Evolutionary conservation across 2,113 vertebrate genomes (phyloP).

Genomic region (Naja naja): DNA sequence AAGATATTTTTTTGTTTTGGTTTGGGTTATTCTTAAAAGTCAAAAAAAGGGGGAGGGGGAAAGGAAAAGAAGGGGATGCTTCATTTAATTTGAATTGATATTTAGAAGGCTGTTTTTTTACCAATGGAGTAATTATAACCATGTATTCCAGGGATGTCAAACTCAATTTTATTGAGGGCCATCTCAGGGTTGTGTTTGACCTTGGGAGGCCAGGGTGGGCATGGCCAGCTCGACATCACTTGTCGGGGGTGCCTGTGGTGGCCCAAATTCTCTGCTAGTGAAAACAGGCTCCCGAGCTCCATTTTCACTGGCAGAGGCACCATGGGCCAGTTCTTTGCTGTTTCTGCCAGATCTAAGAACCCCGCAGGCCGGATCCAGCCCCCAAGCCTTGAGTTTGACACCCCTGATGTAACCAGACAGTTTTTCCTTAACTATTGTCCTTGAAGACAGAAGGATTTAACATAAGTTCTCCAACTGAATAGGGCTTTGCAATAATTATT

Average conservation of each 20-base stretch:
- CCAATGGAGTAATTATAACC: background rate
- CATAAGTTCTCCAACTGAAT: conserved; percentile 2
- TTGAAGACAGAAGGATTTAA: background rate
- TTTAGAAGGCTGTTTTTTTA: background rate
- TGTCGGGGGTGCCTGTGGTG: too few relatives aligned
- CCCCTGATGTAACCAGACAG: conserved; percentile 6
- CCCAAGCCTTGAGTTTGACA: too few relatives aligned
- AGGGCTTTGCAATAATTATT: background rate
- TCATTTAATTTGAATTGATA: background rate
- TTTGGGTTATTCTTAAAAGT: conserved; percentile 30
- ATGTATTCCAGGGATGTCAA: background rate
- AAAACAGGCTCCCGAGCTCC: too few relatives aligned
- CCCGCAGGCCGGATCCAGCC: too few relatives aligned
- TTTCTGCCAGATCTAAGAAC: too few relatives aligned
- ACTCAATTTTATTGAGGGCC: too few relatives aligned
- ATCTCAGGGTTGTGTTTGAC: too few relatives aligned
- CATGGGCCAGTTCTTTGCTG: too few relatives aligned
- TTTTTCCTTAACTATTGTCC: conserved; percentile 22
- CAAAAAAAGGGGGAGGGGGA: background rate
- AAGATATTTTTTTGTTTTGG: background rate
- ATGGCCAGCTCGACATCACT: too few relatives aligned
- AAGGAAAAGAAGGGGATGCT: background rate
- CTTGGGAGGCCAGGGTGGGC: too few relatives aligned
- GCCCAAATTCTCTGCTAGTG: too few relatives aligned
- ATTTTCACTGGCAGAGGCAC: too few relatives aligned